Evolutionary conservation across 1,140 invertebrate species (phyloP).

Genomic region (Penaeus vannamei): DNA sequence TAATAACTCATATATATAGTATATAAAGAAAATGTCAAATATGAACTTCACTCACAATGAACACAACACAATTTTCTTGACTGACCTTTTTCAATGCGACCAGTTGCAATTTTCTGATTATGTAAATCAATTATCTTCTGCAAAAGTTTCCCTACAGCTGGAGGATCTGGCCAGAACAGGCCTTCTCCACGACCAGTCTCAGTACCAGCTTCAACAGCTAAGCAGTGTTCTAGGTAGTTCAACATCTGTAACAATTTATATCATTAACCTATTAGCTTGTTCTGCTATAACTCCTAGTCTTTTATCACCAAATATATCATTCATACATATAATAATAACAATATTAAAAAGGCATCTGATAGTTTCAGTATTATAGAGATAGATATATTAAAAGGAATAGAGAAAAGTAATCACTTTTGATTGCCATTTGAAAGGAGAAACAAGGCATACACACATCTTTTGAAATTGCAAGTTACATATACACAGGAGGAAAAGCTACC

Average conservation of each 20-base stretch:
- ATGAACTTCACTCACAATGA: too few species aligned
- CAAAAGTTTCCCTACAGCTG: slow-evolving; percentile 54
- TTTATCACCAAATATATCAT: background rate
- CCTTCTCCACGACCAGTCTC: slow-evolving; percentile 43
- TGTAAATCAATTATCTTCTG: slow-evolving; percentile 53
- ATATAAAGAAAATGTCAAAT: too few species aligned
- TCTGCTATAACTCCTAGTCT: background rate
- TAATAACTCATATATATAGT: too few species aligned
- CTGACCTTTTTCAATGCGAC: slow-evolving; percentile 41
- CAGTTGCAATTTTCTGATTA: slow-evolving; percentile 35
- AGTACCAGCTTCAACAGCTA: slow-evolving; percentile 59
- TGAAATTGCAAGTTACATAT: background rate
- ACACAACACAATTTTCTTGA: background rate
- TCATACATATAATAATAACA: too few species aligned
- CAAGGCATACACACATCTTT: background rate
- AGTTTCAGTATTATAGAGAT: too few species aligned
- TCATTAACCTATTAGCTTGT: background rate
- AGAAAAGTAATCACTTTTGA: too few species aligned
- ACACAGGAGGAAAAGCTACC: slow-evolving; percentile 19
- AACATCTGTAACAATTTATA: slow-evolving; percentile 78
- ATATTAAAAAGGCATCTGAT: too few species aligned
- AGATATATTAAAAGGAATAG: too few species aligned
- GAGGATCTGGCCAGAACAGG: slow-evolving; percentile 57
- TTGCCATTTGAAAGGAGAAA: too few species aligned
- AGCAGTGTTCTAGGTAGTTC: slow-evolving; percentile 75